Percentiles rank a stretch among this genome's conserved stretches.
phyloP scores from a whole-genome alignment of 64 coral and sea anemone genomes.

The Exaiptasia diaphana region DNA sequence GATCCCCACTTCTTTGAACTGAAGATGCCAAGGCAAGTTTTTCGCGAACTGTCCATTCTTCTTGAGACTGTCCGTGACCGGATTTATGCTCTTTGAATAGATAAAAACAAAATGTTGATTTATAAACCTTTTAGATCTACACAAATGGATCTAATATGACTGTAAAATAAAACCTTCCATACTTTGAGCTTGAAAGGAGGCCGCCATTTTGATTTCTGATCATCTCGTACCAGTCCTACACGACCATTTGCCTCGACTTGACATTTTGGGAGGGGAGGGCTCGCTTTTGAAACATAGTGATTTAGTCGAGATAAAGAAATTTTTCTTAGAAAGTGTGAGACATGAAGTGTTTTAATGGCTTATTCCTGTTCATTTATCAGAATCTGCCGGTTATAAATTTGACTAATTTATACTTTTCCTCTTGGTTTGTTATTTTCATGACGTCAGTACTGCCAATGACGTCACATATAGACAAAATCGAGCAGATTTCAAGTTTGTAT shows the following conservation, averaged over 20 bases:
- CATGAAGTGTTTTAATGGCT: background rate
- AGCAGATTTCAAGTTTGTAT: background rate
- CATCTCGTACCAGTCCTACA: background rate
- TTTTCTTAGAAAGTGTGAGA: background rate
- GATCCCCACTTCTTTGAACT: conserved; percentile 89
- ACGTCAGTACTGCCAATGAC: background rate
- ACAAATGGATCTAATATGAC: conserved; percentile 8
- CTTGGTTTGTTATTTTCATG: background rate
- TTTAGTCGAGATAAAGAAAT: background rate
- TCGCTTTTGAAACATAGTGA: background rate
- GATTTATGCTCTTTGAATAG: conserved; percentile 69
- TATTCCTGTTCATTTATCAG: too few species aligned
- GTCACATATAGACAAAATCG: conserved; percentile 1
- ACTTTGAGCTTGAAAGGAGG: conserved; percentile 46
- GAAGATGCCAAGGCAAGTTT: conserved; percentile 86
- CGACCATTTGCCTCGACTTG: background rate
- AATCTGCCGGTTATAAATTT: too few species aligned
- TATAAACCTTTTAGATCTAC: background rate
- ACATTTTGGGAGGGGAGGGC: background rate
- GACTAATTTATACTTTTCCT: background rate
- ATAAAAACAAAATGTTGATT: background rate
- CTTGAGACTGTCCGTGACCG: conserved; percentile 15
- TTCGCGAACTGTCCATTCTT: conserved; percentile 94
- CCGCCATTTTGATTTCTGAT: conserved; percentile 50
- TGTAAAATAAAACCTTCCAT: background rate